A percentile compares a stretch with the other conserved stretches of the same genome.
Evolutionary conservation across 1,140 invertebrate species (phyloP).

Genomic region (Sarcophaga peregrina): DNA sequence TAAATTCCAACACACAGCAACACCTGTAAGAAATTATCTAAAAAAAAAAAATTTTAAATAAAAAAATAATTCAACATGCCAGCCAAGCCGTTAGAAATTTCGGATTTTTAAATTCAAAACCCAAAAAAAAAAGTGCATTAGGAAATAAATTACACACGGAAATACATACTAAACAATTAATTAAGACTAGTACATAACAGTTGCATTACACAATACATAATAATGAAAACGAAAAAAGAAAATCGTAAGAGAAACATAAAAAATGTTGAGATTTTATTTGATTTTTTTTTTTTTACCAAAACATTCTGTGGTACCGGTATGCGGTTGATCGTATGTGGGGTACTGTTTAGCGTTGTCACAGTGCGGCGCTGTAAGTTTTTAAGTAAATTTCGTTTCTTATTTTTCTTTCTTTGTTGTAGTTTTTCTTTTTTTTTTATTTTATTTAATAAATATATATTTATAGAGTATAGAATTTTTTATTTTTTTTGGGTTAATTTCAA

Average conservation of each 20-base stretch:
- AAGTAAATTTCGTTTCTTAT: slow-evolving; percentile 49
- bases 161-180: too few relatives aligned
- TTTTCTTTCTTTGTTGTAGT: slow-evolving; percentile 48
- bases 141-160: too few relatives aligned
- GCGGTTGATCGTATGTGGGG: slow-evolving; percentile 67
- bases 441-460: slow-evolving; percentile 42
- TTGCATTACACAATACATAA: too few relatives aligned
- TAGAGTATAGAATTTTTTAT: neutral
- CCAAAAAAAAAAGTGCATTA: neutral
- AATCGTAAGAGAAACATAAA: too few relatives aligned
- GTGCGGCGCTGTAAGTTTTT: slow-evolving; percentile 66
- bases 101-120: neutral
- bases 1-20: slow-evolving; percentile 44
- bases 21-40: slow-evolving; percentile 28
- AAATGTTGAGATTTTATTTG: too few relatives aligned
- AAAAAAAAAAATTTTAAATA: neutral
- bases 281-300: slow-evolving; percentile 61
- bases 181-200: too few relatives aligned
- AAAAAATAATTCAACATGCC: slow-evolving; percentile 5
- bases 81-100: neutral
- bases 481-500: too few relatives aligned
- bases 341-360: slow-evolving; percentile 67
- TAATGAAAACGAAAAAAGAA: too few relatives aligned
- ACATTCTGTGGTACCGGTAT: slow-evolving; percentile 67
- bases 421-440: slow-evolving; percentile 50